Evolutionary conservation across 2,113 vertebrate species (phyloP), one percentile per base, ranked within the genome.

Genomic region (Parotia lawesii): DNA sequence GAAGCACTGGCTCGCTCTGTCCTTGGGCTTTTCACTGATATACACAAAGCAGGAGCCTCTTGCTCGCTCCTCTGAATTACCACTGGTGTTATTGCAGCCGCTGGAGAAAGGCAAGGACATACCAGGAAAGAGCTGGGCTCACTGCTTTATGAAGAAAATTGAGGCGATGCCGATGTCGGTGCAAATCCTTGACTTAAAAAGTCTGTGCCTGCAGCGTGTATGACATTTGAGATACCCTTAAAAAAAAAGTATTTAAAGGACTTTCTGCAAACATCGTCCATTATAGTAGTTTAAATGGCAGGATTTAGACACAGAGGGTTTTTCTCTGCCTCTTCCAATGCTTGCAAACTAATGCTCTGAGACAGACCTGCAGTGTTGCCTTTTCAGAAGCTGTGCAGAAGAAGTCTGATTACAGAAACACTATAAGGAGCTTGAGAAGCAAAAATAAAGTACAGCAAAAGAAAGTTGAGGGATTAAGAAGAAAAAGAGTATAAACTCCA

Each of bases 391-490:
- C 71, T 47, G 62, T 80, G 78, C 81, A 87, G 54, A 51, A 60
- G 31, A 48, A 82, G 60, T 40, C 81, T 51, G 78, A 72, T 87
- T 89, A 85, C 61, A 75, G 65, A 91, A 93, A 78, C 1, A 7
- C 45, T 84, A 22, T 71, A 66, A 72, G 0, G 3, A 93, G 71
- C 50, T 79, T 53, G 23, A 94, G 54, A 79, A 73, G 53, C 17
- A 67, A 82, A 86, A 86, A 50, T 82, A 88, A 92, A 90, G 60
- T 7, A 37, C 44, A 71, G 91, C 45, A 51, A 74, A 95, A 95
- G 74, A 96, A 97, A 91, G 78, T 31, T 79, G 87, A 94, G 62
- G 81, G 75, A 93, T 95, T 96, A 94, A 87, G 74, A 74, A 75
- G 45, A 37, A 71, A 93, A 89, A 79, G 83, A 89, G 48, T 1